A percentile compares a stretch with the other conserved stretches of the same genome.
phyloP scores from a whole-genome alignment of 1,140 invertebrate species.

The Bathynomus jamesi region DNA sequence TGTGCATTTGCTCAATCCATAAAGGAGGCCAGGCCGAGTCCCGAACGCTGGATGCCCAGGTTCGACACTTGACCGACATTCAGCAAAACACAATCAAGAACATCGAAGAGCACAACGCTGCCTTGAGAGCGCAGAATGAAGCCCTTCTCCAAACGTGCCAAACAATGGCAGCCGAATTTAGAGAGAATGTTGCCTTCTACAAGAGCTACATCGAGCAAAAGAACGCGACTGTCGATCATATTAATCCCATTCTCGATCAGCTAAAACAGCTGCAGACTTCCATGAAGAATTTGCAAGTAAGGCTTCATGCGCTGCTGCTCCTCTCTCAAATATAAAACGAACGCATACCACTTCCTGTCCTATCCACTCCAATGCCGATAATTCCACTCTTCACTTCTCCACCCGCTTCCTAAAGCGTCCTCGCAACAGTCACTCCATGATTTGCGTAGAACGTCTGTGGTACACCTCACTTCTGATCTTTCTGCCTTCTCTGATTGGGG shows the following conservation, averaged over 20 bases:
- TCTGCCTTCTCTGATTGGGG: too few species aligned
- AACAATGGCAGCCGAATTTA: slow-evolving; percentile 24
- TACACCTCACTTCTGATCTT: too few species aligned
- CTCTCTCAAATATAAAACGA: too few species aligned
- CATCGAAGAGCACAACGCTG: slow-evolving; percentile 33
- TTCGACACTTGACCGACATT: slow-evolving; percentile 49
- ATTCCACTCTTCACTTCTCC: too few species aligned
- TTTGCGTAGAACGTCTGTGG: too few species aligned
- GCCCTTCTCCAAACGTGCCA: slow-evolving; percentile 25
- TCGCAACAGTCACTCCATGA: too few species aligned
- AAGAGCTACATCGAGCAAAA: slow-evolving; percentile 28
- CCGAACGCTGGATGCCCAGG: slow-evolving; percentile 67
- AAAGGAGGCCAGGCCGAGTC: slow-evolving; percentile 57
- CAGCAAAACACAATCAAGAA: slow-evolving; percentile 36
- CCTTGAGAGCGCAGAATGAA: slow-evolving; percentile 27
- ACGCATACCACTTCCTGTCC: too few species aligned
- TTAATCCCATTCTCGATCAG: slow-evolving; percentile 18
- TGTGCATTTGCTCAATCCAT: too few species aligned
- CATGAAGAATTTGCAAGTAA: slow-evolving; percentile 18
- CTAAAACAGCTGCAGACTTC: slow-evolving; percentile 14
- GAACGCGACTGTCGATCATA: slow-evolving; percentile 23
- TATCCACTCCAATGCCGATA: too few species aligned
- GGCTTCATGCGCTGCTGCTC: too few species aligned
- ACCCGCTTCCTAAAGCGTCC: too few species aligned
- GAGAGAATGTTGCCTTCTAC: slow-evolving; percentile 25